These are phyloP conservation scores for Pseudopodoces humilis DNA, from an alignment of 2,113 vertebrate species.

Conservation along the genomic window DNA sequence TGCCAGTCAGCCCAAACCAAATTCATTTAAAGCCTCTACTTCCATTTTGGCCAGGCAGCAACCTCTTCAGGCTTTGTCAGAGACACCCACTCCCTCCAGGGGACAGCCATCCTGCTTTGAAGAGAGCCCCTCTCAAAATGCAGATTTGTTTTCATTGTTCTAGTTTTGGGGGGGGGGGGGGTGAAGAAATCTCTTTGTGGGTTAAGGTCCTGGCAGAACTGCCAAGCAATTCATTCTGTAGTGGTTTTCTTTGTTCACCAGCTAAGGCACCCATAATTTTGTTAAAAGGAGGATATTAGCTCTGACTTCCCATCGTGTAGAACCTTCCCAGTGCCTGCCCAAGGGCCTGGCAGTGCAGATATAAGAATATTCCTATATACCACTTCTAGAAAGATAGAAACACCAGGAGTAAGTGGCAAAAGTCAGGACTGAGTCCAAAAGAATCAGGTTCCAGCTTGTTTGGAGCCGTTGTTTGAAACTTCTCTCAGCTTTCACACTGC, in stretches of 20 bases:
- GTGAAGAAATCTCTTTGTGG: neutral
- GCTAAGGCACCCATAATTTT: neutral
- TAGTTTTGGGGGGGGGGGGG: fast-evolving
- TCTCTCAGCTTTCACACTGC: neutral
- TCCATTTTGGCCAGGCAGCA: neutral
- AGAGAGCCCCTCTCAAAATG: neutral
- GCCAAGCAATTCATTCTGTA: neutral
- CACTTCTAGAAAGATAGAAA: neutral
- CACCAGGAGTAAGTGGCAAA: neutral
- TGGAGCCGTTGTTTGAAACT: neutral
- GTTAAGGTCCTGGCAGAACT: neutral
- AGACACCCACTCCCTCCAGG: neutral
- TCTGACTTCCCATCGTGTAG: neutral
- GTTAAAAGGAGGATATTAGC: neutral
- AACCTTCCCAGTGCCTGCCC: neutral
- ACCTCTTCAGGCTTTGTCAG: neutral
- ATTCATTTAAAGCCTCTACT: neutral
- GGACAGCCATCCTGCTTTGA: neutral
- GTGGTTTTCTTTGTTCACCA: neutral
- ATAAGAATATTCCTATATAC: neutral
- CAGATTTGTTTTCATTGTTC: neutral
- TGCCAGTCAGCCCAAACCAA: fast-evolving
- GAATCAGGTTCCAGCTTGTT: neutral
- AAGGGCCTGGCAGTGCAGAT: neutral
- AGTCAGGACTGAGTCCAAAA: neutral